Conservation (phyloP, 1,140 invertebrate genomes). For the Drosophila setifemur region DNA sequence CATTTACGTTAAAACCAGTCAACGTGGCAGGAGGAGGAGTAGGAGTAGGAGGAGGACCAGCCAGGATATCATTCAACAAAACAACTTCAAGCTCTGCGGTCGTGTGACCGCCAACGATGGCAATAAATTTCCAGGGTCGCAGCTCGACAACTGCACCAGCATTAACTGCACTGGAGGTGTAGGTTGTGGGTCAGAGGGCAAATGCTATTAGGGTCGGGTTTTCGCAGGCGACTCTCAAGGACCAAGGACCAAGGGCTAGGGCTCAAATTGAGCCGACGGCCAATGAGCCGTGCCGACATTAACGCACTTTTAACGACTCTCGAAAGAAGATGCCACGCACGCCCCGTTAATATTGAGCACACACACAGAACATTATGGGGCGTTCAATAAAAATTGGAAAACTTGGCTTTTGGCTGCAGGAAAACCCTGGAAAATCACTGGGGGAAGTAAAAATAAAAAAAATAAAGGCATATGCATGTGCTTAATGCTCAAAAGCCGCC, state of each 20-base stretch:
- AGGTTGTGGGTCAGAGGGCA: slow-evolving; percentile 27
- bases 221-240: not conserved
- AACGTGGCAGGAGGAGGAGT: slow-evolving; percentile 11
- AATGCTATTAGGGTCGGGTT: slow-evolving; percentile 51
- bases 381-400: slow-evolving; percentile 69
- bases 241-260: not conserved
- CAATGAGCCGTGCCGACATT: slow-evolving; percentile 72
- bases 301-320: slow-evolving; percentile 66
- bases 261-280: slow-evolving; percentile 41
- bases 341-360: slow-evolving; percentile 42
- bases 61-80: slow-evolving; percentile 66
- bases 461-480: slow-evolving; percentile 16
- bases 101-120: slow-evolving; percentile 23
- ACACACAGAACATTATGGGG: slow-evolving; percentile 56
- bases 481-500: slow-evolving; percentile 18
- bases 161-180: slow-evolving; percentile 32
- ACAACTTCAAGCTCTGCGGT: slow-evolving; percentile 30
- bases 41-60: not conserved
- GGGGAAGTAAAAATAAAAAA: slow-evolving; percentile 4
- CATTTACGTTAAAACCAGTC: slow-evolving; percentile 46
- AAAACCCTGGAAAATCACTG: slow-evolving; percentile 2
- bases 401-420: slow-evolving; percentile 32
- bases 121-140: slow-evolving; percentile 60
- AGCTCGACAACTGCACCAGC: slow-evolving; percentile 35
- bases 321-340: slow-evolving; percentile 23